A percentile compares a stretch with the other conserved stretches of the same genome.
phyloP scores from a whole-genome alignment of 2,888 invertebrate genomes.

The Tanytarsus gracilentus region DNA sequence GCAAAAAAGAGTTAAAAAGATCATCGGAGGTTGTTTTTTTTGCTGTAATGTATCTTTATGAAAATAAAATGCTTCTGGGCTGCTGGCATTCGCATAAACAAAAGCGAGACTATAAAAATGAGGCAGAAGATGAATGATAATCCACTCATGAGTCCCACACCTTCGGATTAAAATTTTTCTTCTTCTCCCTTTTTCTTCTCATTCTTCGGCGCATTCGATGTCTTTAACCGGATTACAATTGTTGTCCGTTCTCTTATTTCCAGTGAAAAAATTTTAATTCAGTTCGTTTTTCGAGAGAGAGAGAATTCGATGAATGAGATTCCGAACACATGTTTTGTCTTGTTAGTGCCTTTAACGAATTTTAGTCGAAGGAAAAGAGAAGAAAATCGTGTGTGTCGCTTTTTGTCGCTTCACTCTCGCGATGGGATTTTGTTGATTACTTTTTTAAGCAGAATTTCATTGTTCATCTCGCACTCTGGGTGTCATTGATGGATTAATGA shows the following conservation, averaged over 20 bases:
- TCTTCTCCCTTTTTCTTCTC: not conserved
- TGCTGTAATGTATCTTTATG: too few species aligned
- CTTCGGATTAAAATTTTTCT: conserved; percentile 6
- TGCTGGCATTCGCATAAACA: not conserved
- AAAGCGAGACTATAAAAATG: not conserved
- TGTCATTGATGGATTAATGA: too few species aligned
- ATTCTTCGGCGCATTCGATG: not conserved
- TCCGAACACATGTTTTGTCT: not conserved
- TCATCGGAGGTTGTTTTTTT: too few species aligned
- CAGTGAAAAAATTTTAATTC: not conserved
- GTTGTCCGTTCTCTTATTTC: not conserved
- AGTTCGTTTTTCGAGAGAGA: not conserved
- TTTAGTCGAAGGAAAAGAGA: too few species aligned
- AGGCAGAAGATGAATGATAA: conserved; percentile 1
- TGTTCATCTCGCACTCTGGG: too few species aligned
- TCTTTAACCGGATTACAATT: conserved; percentile 15
- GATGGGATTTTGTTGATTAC: too few species aligned
- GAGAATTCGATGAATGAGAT: not conserved
- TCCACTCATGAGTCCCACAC: conserved; percentile 12
- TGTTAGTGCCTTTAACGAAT: conserved; percentile 3
- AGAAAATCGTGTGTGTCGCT: too few species aligned
- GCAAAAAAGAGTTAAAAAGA: too few species aligned
- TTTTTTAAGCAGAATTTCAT: too few species aligned
- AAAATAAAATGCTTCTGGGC: too few species aligned
- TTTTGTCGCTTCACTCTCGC: too few species aligned